phyloP scores from a whole-genome alignment of 2,888 invertebrate species.

The Drosophila pseudotakahashii region DNA sequence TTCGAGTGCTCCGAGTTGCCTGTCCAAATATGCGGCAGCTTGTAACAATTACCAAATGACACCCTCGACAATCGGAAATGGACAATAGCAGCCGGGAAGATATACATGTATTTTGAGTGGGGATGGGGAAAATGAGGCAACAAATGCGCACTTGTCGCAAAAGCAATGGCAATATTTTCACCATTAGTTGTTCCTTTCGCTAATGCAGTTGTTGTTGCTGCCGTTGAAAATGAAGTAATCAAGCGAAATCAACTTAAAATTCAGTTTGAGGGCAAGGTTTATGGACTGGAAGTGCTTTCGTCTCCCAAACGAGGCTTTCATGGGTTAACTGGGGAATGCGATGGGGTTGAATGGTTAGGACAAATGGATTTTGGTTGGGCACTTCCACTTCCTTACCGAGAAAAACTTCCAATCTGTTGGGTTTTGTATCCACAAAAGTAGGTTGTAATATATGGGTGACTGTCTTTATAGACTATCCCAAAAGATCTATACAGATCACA shows the following conservation, averaged over 20 bases:
- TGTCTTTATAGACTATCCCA: background rate
- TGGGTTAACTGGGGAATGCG: background rate
- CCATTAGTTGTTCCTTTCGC: constrained; percentile 68
- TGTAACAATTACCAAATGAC: constrained; percentile 80
- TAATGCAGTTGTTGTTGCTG: background rate
- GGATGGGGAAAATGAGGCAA: background rate
- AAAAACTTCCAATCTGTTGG: constrained; percentile 1
- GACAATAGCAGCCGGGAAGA: constrained; percentile 21
- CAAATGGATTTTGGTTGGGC: background rate
- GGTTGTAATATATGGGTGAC: background rate
- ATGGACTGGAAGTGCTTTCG: constrained; percentile 65
- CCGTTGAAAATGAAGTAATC: constrained; percentile 71
- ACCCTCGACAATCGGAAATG: constrained; percentile 72
- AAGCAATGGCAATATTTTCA: constrained; percentile 81
- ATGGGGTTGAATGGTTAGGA: constrained; percentile 19
- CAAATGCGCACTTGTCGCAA: constrained; percentile 80
- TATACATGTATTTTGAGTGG: background rate
- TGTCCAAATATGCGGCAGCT: constrained; percentile 80
- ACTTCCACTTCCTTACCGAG: background rate
- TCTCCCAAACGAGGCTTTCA: constrained; percentile 9
- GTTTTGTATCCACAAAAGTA: background rate
- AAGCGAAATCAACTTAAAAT: constrained; percentile 65
- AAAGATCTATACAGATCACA: too few species aligned
- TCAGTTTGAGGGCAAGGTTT: constrained; percentile 61
- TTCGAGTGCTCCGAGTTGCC: constrained; percentile 67